A percentile compares a stretch with the other conserved stretches of the same genome.
Conservation (phyloP, 2,888 invertebrate genomes). For the Andrena bucephala region DNA sequence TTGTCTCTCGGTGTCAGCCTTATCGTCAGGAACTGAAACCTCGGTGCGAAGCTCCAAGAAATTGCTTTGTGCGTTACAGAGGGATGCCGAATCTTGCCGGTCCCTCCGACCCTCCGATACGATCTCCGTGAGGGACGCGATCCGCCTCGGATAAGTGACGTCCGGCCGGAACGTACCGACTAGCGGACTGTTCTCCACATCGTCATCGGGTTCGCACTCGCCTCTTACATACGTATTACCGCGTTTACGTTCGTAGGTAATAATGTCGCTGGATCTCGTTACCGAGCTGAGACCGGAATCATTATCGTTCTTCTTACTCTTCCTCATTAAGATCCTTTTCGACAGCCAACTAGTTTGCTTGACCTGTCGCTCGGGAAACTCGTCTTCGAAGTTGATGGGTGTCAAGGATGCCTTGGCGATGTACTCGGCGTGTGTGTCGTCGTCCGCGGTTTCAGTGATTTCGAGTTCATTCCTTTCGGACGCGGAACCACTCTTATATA, state of each 20-base stretch:
- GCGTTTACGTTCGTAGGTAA: conserved; percentile 50
- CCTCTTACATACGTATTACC: conserved; percentile 33
- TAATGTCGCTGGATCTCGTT: conserved; percentile 32
- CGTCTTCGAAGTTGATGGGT: conserved; percentile 25
- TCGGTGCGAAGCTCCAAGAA: conserved; percentile 68
- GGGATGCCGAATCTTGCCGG: conserved; percentile 36
- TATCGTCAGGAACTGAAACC: conserved; percentile 76
- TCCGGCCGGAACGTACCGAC: conserved; percentile 30
- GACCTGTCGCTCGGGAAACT: conserved; percentile 37
- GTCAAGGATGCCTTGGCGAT: conserved; percentile 44
- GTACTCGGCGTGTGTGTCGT: conserved; percentile 48
- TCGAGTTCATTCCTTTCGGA: conserved; percentile 54
- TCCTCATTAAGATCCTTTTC: conserved; percentile 33
- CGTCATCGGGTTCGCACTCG: conserved; percentile 38
- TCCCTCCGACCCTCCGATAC: conserved; percentile 50
- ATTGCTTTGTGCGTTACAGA: conserved; percentile 70
- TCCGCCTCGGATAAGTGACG: conserved; percentile 37
- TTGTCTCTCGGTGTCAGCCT: conserved; percentile 78
- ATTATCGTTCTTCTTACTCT: conserved; percentile 20
- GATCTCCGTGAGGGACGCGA: conserved; percentile 38
- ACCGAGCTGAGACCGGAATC: conserved; percentile 20
- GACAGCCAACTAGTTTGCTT: conserved; percentile 41
- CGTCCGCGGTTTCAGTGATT: conserved; percentile 46
- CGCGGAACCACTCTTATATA: conserved; percentile 57
- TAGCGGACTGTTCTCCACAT: conserved; percentile 50